Conservation (phyloP, 2,888 invertebrate genomes). For the Aromia moschata region DNA sequence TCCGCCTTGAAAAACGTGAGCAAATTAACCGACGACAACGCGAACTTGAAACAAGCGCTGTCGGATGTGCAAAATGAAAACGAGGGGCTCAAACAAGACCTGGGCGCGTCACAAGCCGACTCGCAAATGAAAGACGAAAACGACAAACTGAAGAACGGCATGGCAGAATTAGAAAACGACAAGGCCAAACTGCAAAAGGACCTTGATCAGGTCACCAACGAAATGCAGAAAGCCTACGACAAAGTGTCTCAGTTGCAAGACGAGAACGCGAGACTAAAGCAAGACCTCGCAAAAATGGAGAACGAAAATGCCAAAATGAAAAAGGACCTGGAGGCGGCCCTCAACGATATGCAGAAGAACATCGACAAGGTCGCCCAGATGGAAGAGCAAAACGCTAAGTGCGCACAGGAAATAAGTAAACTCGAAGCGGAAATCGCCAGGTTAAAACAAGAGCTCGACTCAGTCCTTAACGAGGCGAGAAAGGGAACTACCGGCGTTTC, state of each 20-base stretch:
- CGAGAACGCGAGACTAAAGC: slow-evolving; percentile 39
- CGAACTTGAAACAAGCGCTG: slow-evolving; percentile 25
- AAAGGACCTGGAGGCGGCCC: slow-evolving; percentile 40
- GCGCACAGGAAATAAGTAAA: slow-evolving; percentile 35
- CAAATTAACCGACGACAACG: slow-evolving; percentile 30
- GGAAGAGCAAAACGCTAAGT: slow-evolving; percentile 43
- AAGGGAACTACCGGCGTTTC: slow-evolving; percentile 32
- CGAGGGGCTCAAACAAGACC: slow-evolving; percentile 28
- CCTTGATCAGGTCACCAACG: slow-evolving; percentile 32
- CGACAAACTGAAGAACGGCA: slow-evolving; percentile 29
- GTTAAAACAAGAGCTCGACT: slow-evolving; percentile 45
- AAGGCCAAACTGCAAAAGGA: slow-evolving; percentile 32
- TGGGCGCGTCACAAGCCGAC: slow-evolving; percentile 29
- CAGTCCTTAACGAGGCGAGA: slow-evolving; percentile 35
- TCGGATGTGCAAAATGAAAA: slow-evolving; percentile 36
- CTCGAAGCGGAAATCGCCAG: slow-evolving; percentile 41
- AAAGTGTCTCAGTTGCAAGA: slow-evolving; percentile 35
- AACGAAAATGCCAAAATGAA: slow-evolving; percentile 40
- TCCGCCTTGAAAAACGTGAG: slow-evolving; percentile 28
- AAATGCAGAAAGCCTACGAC: slow-evolving; percentile 36
- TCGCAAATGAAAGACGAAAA: slow-evolving; percentile 36
- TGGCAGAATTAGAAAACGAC: slow-evolving; percentile 33
- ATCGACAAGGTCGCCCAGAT: slow-evolving; percentile 39
- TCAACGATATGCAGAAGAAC: slow-evolving; percentile 32
- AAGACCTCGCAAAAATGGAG: slow-evolving; percentile 33